Evolutionary conservation across 1,140 invertebrate species (phyloP).

Genomic region (Steinernema feltiae): DNA sequence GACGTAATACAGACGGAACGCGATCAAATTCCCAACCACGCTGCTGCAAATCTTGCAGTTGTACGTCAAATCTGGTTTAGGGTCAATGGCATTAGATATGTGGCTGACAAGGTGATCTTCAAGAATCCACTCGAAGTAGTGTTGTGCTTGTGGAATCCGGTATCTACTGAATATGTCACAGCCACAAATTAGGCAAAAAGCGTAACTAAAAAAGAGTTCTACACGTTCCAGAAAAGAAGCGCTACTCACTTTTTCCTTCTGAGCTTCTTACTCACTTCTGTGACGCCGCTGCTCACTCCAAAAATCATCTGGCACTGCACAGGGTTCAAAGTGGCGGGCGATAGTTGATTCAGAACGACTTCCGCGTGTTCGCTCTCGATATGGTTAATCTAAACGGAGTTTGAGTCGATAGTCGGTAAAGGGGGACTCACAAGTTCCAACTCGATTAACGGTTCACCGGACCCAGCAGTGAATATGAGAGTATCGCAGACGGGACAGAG

Average conservation of each 20-base stretch:
- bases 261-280: not conserved
- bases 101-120: not conserved
- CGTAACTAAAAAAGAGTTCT: not conserved
- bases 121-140: conserved; percentile 8
- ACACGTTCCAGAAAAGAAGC: not conserved
- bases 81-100: not conserved
- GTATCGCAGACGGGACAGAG: not conserved
- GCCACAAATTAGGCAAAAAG: not conserved
- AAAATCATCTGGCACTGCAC: not conserved
- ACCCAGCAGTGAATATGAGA: not conserved
- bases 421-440: not conserved
- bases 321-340: not conserved
- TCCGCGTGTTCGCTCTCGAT: not conserved
- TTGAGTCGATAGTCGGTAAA: not conserved
- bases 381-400: not conserved
- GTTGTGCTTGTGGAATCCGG: not conserved
- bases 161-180: not conserved
- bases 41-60: not conserved
- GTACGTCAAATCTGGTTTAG: not conserved
- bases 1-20: not conserved
- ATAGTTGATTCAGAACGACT: not conserved
- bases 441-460: not conserved
- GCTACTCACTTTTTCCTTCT: not conserved
- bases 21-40: not conserved
- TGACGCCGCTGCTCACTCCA: not conserved